Conservation (phyloP, 2,113 vertebrate genomes). For the Anser brachyrhynchus region DNA sequence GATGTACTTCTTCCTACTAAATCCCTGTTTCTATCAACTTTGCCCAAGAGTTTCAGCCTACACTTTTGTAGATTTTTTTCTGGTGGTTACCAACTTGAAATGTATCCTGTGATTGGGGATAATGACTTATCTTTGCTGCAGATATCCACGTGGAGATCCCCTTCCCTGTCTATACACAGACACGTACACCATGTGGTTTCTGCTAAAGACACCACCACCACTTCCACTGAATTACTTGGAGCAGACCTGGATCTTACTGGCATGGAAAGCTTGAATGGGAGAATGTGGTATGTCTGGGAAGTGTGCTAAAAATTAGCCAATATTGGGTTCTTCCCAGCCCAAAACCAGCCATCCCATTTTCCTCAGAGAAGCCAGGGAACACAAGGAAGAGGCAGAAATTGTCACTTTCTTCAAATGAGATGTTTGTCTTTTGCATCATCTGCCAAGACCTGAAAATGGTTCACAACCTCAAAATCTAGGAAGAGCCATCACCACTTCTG, state of each 20-base stretch:
- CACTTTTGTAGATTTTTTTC: neutral
- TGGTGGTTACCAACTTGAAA: neutral
- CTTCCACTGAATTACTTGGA: neutral
- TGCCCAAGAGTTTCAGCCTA: neutral
- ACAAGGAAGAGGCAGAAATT: neutral
- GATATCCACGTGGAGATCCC: neutral
- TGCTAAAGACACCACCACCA: neutral
- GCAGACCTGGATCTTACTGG: neutral
- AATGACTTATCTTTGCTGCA: neutral
- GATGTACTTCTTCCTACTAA: neutral
- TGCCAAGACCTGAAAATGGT: neutral
- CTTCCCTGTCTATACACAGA: neutral
- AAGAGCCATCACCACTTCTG: neutral
- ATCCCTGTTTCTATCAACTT: neutral
- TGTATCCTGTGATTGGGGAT: neutral
- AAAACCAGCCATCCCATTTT: neutral
- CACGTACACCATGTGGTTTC: neutral
- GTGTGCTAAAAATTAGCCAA: neutral
- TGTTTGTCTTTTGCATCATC: neutral
- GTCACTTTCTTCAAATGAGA: neutral
- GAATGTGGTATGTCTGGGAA: neutral
- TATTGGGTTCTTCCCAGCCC: neutral
- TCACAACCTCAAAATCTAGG: neutral
- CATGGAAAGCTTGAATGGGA: neutral
- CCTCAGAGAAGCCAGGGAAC: neutral